Base-by-base conservation (phyloP, 2,888 invertebrate species). In the Parapristionchus giblindavisi region DNA sequence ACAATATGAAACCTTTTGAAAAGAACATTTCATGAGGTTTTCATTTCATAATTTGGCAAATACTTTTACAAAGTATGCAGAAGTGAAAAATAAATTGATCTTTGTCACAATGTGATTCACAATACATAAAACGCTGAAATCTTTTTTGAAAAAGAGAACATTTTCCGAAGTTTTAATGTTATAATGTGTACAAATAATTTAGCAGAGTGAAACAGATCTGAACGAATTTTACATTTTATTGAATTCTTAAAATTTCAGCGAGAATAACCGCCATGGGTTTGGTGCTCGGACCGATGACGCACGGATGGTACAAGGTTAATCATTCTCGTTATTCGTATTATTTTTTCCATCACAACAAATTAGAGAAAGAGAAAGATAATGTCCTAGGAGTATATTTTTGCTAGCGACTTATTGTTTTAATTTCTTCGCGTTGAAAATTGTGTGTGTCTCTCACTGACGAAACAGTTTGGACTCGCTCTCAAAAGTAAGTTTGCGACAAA, bases 271-370 rank as follows among this genome's bases (percentile, higher is more conserved):
- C 71, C 14, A 71, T 71, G 71, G 71, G 71, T 27, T 27, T 71
- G 36, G 54, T 71, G 43, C 38, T 71, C 32, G 71, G 71, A 17
- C 71, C 71, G 24, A 71, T 71, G 71, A 71, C 71, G 6, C 71
- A 71, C 24, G 40, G 17, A 17, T 71, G 71, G 71, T 54, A 71
- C 21, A 58, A 40, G 58, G 71, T 58, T 21, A 1, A 1, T 17
- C 36, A 36, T 36, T 27, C 21, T 43, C n/a, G 1, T n/a, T 17
- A n/a, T 68, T 68, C n/a, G 24, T n/a, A 27, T 17, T 56, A 56
- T 8, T 6, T 56, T 56, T 56, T 60, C 3, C 60, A 60, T 60
- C 6, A 17, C 36, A 60, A n/a, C n/a, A n/a, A n/a, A n/a, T n/a
- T n/a, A n/a, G n/a, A n/a, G n/a, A 14, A 51, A 51, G 14, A 51